Conservation (phyloP, 2,113 vertebrate species). For the Stercorarius parasiticus region DNA sequence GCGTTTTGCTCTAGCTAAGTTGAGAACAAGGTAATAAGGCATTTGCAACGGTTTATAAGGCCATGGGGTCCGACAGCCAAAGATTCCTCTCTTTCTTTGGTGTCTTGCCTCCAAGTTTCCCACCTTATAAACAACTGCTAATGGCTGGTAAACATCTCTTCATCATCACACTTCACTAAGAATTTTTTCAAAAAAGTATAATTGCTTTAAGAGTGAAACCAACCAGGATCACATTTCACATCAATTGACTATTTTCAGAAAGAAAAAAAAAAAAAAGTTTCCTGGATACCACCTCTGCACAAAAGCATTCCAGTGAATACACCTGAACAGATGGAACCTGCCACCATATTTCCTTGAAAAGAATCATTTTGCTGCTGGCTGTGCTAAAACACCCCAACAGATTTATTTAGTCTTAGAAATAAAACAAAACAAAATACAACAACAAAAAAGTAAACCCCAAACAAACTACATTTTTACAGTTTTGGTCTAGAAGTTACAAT, state of each 20-base stretch:
- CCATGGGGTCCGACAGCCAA: constrained; percentile 37
- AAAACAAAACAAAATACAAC: constrained; percentile 15
- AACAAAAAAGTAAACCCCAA: constrained; percentile 5
- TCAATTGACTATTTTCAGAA: not conserved
- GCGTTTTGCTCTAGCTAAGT: constrained; percentile 58
- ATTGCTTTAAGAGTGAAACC: constrained; percentile 57
- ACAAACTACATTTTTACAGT: constrained; percentile 42
- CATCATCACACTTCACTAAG: not conserved
- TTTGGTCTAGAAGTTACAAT: constrained; percentile 62
- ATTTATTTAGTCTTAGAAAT: constrained; percentile 52
- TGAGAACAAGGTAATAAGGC: constrained; percentile 71
- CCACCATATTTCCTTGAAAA: constrained; percentile 38
- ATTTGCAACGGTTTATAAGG: constrained; percentile 65
- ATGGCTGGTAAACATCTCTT: constrained; percentile 65
- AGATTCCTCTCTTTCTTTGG: constrained; percentile 42
- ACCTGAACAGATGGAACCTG: constrained; percentile 50
- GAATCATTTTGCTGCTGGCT: constrained; percentile 42
- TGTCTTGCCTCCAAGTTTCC: constrained; percentile 46
- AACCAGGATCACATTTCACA: not conserved
- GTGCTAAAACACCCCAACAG: constrained; percentile 59
- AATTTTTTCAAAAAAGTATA: constrained; percentile 28
- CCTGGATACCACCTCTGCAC: constrained; percentile 25
- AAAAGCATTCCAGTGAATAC: constrained; percentile 40
- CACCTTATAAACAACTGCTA: constrained; percentile 66
- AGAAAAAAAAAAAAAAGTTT: not conserved